A percentile compares a stretch with the other conserved stretches of the same genome.
Conservation (phyloP, 2,113 vertebrate genomes). For the Damaliscus lunatus region DNA sequence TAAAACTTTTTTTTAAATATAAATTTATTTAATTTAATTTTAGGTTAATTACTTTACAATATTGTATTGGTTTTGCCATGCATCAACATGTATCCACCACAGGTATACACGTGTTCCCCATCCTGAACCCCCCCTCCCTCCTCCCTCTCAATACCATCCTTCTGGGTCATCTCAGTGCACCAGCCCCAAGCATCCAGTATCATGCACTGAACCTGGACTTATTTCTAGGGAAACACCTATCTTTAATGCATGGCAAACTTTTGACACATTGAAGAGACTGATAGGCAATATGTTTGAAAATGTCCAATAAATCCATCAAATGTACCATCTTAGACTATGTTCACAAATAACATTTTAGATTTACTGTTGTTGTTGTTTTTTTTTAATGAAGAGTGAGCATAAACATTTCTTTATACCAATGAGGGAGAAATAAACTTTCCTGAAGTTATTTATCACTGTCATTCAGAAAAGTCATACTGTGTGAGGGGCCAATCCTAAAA, state of each 20-base stretch:
- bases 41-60: no score
- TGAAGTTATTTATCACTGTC: conserved; percentile 30
- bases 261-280: not conserved
- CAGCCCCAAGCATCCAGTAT: no score
- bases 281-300: not conserved
- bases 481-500: conserved; percentile 41
- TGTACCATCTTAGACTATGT: not conserved
- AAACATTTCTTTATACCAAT: not conserved
- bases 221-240: not conserved
- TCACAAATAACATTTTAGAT: not conserved
- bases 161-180: no score
- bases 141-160: no score
- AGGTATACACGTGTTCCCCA: no score
- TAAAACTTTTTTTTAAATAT: not conserved
- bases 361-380: not conserved
- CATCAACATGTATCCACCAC: no score
- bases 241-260: not conserved
- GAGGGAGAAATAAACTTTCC: conserved; percentile 31
- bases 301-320: not conserved
- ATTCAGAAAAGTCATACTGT: conserved; percentile 26
- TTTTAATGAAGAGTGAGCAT: not conserved
- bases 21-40: no score
- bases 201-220: not conserved
- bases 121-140: no score
- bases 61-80: no score